phyloP scores from a whole-genome alignment of 2,888 invertebrate species.

The Drosophila suboccidentalis region DNA sequence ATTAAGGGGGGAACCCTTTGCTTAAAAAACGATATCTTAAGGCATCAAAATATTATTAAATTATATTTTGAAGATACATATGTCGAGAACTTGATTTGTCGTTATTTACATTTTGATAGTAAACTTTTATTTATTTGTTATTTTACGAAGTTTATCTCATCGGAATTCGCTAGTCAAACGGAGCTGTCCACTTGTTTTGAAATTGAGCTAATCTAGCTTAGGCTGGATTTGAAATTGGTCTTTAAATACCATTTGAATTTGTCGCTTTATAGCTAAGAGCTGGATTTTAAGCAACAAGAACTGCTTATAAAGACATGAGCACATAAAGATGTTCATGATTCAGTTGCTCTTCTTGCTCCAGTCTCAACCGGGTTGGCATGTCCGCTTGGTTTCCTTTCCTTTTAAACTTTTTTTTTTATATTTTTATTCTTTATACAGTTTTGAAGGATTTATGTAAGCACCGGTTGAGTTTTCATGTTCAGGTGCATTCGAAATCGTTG shows the following conservation, averaged over 20 bases:
- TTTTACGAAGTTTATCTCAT: background rate
- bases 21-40: too few species aligned
- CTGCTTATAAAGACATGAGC: slow-evolving; percentile 6
- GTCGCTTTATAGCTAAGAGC: background rate
- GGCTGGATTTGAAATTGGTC: background rate
- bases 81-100: too few species aligned
- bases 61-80: too few species aligned
- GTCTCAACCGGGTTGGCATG: background rate
- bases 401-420: background rate
- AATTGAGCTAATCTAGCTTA: background rate
- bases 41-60: too few species aligned
- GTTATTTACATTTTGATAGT: too few species aligned
- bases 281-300: background rate
- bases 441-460: slow-evolving; percentile 38
- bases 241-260: slow-evolving; percentile 1
- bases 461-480: slow-evolving; percentile 18
- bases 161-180: background rate
- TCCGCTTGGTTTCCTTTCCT: slow-evolving; percentile 7
- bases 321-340: background rate
- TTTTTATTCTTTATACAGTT: slow-evolving; percentile 20
- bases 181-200: too few species aligned
- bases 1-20: too few species aligned
- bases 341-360: background rate
- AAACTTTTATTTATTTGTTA: background rate
- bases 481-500: slow-evolving; percentile 23